Evolutionary conservation across 2,888 invertebrate genomes (phyloP), one percentile per base, ranked within the genome.

Genomic region (Caenorhabditis sp.): DNA sequence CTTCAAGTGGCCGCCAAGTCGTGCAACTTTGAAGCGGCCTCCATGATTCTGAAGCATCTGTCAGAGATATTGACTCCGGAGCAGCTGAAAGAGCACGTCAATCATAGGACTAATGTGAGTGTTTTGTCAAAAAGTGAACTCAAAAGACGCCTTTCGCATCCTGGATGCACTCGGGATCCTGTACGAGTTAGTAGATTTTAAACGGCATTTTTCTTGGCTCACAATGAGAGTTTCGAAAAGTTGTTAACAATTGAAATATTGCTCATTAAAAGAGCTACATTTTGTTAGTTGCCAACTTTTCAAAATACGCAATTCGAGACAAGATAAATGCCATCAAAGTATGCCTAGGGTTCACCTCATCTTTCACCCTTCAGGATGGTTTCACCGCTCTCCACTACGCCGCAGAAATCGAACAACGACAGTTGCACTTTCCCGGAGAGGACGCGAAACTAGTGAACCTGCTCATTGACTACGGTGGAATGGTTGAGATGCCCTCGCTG

Each of bases 301-400:
- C n/a, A n/a, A n/a, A n/a, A n/a, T n/a, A n/a, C n/a, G n/a, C n/a
- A n/a, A n/a, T n/a, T n/a, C n/a, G n/a, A n/a, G n/a, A n/a, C n/a
- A n/a, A n/a, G n/a, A n/a, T n/a, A n/a, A n/a, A n/a, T n/a, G n/a
- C n/a, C n/a, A n/a, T n/a, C n/a, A n/a, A n/a, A n/a, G n/a, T n/a
- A n/a, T n/a, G n/a, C n/a, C n/a, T n/a, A n/a, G n/a, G n/a, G n/a
- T n/a, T n/a, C n/a, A 31, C 38, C 38, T 10, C 12, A 38, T 38
- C 12, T 38, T 38, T 38, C 19, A 38, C 56, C 10, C 70, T 89
- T 26, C 87, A 94, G 93, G 96, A 97, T 88, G 98, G 98, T 16
- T 97, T 97, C 87, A 96, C 96, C 73, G 96, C 97, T 12, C 94
- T 99, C 56, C 99, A 99, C 93, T 97, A 96, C 92, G 96, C 97